These are phyloP conservation scores for Athene cunicularia DNA, from an alignment of 2,113 vertebrate species.

Conservation along the genomic window DNA sequence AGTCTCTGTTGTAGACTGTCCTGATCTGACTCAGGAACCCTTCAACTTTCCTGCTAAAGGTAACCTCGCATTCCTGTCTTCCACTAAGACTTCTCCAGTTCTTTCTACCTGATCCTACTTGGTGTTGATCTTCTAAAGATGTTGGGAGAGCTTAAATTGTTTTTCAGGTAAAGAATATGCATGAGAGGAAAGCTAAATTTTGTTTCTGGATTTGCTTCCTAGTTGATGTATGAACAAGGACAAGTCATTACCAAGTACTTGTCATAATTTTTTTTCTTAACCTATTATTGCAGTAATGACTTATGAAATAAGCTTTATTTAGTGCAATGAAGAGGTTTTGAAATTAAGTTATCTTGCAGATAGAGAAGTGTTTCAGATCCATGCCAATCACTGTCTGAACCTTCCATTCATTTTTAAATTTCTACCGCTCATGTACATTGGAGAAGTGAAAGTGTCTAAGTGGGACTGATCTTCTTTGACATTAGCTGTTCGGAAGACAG, in stretches of 20 bases:
- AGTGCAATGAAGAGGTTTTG: neutral
- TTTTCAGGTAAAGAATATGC: neutral
- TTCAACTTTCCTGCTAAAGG: conserved; percentile 93
- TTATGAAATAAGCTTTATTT: neutral
- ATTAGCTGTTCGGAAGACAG: neutral
- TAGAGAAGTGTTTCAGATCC: neutral
- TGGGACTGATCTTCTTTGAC: neutral
- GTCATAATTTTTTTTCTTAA: neutral
- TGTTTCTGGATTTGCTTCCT: neutral
- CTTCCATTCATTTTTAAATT: neutral
- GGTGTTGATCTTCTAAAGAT: neutral
- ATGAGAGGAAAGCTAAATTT: neutral
- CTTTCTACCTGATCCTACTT: neutral
- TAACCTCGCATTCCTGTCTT: conserved; percentile 51
- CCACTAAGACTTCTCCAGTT: neutral
- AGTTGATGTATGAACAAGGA: neutral
- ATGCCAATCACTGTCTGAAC: neutral
- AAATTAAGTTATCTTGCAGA: neutral
- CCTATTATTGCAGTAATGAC: neutral
- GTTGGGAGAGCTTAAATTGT: neutral
- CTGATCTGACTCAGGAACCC: conserved; percentile 90
- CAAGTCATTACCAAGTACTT: neutral
- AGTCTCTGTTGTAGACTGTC: conserved; percentile 90
- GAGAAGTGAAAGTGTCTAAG: neutral
- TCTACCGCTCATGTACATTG: neutral